phyloP scores from a whole-genome alignment of 2,888 invertebrate species.

The Tethea ocularis region DNA sequence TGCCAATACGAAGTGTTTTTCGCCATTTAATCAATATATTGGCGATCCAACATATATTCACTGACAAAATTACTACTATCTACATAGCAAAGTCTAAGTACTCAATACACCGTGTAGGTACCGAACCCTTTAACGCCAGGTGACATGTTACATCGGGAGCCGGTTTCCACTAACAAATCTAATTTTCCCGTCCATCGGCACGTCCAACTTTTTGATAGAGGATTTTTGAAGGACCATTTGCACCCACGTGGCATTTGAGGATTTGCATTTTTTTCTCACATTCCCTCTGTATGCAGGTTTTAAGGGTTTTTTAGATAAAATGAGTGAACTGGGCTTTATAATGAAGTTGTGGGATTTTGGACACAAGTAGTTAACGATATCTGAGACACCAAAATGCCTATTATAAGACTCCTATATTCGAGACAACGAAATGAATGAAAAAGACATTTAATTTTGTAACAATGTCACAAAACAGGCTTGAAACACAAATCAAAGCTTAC shows the following conservation, averaged over 20 bases:
- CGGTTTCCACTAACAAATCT: slow-evolving; percentile 71
- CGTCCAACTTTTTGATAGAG: slow-evolving; percentile 70
- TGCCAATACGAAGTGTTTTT: slow-evolving; percentile 32
- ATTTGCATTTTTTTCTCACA: slow-evolving; percentile 26
- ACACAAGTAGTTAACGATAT: too few species aligned
- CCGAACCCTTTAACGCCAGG: slow-evolving; percentile 27
- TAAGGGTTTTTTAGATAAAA: not conserved
- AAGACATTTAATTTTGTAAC: too few species aligned
- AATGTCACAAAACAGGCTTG: too few species aligned
- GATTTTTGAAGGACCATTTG: slow-evolving; percentile 63
- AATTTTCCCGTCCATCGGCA: slow-evolving; percentile 69
- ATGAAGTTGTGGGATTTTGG: not conserved
- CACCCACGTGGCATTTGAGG: slow-evolving; percentile 23
- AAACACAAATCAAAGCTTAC: not conserved
- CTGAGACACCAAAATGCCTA: too few species aligned
- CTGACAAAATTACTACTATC: slow-evolving; percentile 29
- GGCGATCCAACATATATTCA: slow-evolving; percentile 29
- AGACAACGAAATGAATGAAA: too few species aligned
- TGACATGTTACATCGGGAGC: slow-evolving; percentile 31
- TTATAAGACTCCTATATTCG: too few species aligned
- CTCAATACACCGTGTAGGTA: not conserved
- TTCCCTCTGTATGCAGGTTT: slow-evolving; percentile 8
- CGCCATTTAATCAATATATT: slow-evolving; percentile 28
- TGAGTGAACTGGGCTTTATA: not conserved
- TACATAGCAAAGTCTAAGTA: not conserved